Base-by-base conservation (phyloP, 1,140 invertebrate genomes). In the Thalassaphorura encarpata region DNA sequence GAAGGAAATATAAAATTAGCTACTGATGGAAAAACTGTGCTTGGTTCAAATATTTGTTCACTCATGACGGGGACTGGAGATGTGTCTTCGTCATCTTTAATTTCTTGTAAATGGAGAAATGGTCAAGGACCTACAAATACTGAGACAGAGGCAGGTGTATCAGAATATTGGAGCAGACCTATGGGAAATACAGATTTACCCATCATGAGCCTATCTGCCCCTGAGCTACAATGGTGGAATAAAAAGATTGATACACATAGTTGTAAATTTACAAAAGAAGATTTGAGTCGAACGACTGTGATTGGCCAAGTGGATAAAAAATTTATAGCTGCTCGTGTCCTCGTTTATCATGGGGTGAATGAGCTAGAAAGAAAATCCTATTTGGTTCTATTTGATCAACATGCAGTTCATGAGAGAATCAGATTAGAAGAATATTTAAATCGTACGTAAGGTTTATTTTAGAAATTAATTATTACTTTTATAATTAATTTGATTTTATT, bases 351-450 rank as follows among this genome's bases (percentile, higher is more conserved):
- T 29, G 47, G 41, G 28, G 36, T 46, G 11, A 66, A 63, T 13
- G 31, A 46, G 13, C 52, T 21, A 8, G 43, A 36, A 18, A 43
- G 49, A 4, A 50, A 52, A 15, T 49, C 74, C 54, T 68, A 77
- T 47, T 58, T 85, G 18, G 73, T 83, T 3, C 62, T 83, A 27
- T 80, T 85, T 67, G 84, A 86, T 71, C 84, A 86, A 68, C 84
- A 86, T 74, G 84, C 84, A 47, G 82, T 83, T 23, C 78, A 85
- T 70, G 84, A 86, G 70, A 71, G 83, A 69, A 75, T 85, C 46
- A 68, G 79, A 55, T 68, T 85, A 8, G 83, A 86, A 67, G 68
- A 69, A 46, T 67, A 80, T 19, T 64, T 72, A 1, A 66, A 70
- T 69, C 71, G 77, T 73, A 43, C 13, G n/a, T 24, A 18, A 29